These are phyloP conservation scores for Biston stratarius DNA, from an alignment of 2,888 invertebrate genomes.

Conservation along the genomic window DNA sequence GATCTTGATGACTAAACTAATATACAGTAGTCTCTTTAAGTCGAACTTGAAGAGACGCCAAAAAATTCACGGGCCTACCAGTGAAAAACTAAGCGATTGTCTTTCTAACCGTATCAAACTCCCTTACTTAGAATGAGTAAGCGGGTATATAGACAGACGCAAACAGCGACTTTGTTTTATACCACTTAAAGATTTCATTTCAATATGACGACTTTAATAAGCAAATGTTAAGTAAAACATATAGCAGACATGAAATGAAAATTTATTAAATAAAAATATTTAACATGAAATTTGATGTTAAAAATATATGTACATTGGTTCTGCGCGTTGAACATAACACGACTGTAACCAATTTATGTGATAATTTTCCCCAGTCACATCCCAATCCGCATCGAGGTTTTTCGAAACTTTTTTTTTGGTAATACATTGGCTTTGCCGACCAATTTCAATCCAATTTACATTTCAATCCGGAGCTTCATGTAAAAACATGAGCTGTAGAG, in stretches of 20 bases:
- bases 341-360: slow-evolving; percentile 48
- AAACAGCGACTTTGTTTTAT: no score
- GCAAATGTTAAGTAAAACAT: no score
- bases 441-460: slow-evolving; percentile 80
- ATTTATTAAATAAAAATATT: not conserved
- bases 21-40: no score
- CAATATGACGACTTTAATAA: no score
- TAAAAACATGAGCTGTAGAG: slow-evolving; percentile 75
- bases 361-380: slow-evolving; percentile 63
- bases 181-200: no score
- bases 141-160: no score
- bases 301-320: slow-evolving; percentile 21
- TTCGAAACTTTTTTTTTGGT: slow-evolving; percentile 60
- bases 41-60: no score
- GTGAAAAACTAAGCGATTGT: no score
- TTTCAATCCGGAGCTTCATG: slow-evolving; percentile 79
- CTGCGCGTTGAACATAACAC: slow-evolving; percentile 21
- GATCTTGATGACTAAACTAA: no score
- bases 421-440: slow-evolving; percentile 74
- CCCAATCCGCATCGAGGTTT: slow-evolving; percentile 61
- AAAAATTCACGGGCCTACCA: no score
- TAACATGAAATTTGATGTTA: slow-evolving; percentile 1
- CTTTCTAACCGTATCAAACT: no score
- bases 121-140: no score
- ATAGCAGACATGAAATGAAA: not conserved